Evolutionary conservation across 2,113 vertebrate species (phyloP), one percentile per base, ranked within the genome.

Genomic region (Zootoca vivipara): DNA sequence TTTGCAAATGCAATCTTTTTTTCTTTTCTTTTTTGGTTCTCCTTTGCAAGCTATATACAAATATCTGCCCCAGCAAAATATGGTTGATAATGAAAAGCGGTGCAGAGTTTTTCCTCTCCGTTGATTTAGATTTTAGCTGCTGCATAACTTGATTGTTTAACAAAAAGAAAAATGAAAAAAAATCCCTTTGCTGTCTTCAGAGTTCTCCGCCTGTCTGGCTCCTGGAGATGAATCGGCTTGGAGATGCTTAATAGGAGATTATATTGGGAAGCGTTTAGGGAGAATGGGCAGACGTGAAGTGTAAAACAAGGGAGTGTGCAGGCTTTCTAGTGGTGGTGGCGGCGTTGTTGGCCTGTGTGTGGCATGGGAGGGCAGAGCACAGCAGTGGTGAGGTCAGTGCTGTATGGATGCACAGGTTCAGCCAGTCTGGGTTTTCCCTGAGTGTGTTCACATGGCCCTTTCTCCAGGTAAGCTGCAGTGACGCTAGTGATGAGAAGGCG

Each of bases 171-270:
- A 35, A 22, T 4, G 18, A 58, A 9, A 4, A 18, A 62, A 81
- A 28, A 33, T 9, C n/a, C 10, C 5, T 2, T 12, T 28, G 7
- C 1, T 0, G 2, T 72, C 65, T 56, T 87, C 67, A 26, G 73
- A 33, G 20, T 24, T 1, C 3, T 3, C 40, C 0, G 0, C 58
- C 80, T 33, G 2, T 64, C 84, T 42, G 83, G 18, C 30, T 78
- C 38, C 33, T 18, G 0, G 1, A 30, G 3, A 52, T 7, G 15
- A 58, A 82, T 83, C 62, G 28, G 83, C 78, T 62, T 89, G 67
- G 35, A 18, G 58, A n/a, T 30, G 0, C 0, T 1, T 84, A 78
- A 77, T n/a, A 46, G n/a, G 33, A 1, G 89, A 77, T 70, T 56
- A 0, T 85, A 72, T 75, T 0, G 0, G 46, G 82, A 85, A 62